Percentiles rank a stretch among this genome's conserved stretches.
These are phyloP conservation scores for Vireo griseus DNA, from an alignment of 2,797 vertebrate species.

Conservation along the genomic window DNA sequence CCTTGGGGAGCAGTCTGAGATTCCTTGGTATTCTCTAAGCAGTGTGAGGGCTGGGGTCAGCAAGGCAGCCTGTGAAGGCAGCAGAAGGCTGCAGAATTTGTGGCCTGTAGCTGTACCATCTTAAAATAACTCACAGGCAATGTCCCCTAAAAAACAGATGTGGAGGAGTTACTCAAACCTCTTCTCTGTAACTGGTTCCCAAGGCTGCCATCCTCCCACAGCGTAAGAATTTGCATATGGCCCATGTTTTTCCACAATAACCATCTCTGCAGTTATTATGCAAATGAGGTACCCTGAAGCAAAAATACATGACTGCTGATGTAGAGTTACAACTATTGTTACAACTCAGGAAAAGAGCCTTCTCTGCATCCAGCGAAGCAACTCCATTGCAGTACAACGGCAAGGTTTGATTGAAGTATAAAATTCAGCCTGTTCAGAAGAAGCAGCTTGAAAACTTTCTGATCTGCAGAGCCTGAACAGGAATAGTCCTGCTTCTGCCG, in stretches of 20 bases:
- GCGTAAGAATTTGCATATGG: not conserved
- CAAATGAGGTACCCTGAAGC: not conserved
- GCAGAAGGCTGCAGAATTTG: not conserved
- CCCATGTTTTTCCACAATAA: not conserved
- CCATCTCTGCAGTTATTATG: not conserved
- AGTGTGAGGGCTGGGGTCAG: fast-evolving
- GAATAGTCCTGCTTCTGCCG: not conserved
- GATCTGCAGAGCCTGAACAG: not conserved
- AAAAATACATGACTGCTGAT: not conserved
- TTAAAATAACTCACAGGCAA: not conserved
- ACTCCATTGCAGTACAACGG: not conserved
- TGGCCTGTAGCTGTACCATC: not conserved
- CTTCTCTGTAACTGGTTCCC: not conserved
- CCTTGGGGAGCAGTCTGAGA: not conserved
- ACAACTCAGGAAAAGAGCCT: not conserved
- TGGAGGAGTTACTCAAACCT: not conserved
- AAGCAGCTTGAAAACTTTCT: not conserved
- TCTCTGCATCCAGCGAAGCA: not conserved
- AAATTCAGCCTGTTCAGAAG: not conserved
- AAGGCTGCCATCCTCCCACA: not conserved
- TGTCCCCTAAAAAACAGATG: not conserved
- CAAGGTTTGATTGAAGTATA: conserved; percentile 13
- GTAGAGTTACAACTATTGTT: not conserved
- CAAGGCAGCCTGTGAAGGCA: not conserved
- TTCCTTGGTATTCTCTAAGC: not conserved